Evolutionary conservation across 1,140 invertebrate species (phyloP).

Genomic region (Psilanteris sp.): DNA sequence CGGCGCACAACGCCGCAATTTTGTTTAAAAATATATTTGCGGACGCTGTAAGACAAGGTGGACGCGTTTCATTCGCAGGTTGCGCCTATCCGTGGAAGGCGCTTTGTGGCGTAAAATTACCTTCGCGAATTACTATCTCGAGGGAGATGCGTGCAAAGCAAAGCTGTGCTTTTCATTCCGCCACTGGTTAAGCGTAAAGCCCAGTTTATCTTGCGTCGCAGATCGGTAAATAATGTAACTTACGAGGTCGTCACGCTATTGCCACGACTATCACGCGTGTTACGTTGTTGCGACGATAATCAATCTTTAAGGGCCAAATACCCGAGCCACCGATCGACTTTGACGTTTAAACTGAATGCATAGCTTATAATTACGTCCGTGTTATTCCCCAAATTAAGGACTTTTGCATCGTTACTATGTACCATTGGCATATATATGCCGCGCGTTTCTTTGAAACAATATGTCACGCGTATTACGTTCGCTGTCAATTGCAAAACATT

Average conservation of each 20-base stretch:
- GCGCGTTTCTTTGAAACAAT: too few species aligned
- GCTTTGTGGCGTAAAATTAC: slow-evolving; percentile 50
- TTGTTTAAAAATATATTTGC: slow-evolving; percentile 30
- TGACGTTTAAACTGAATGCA: slow-evolving; percentile 51
- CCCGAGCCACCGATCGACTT: slow-evolving; percentile 52
- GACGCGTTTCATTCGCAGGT: slow-evolving; percentile 25
- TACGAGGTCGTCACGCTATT: slow-evolving; percentile 54
- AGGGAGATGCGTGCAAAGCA: slow-evolving; percentile 56
- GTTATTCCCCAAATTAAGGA: too few species aligned
- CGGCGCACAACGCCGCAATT: too few species aligned
- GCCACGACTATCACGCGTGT: slow-evolving; percentile 61
- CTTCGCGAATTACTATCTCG: slow-evolving; percentile 60
- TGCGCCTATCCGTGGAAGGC: slow-evolving; percentile 13
- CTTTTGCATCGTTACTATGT: too few species aligned
- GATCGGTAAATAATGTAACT: slow-evolving; percentile 64
- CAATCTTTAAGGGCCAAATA: slow-evolving; percentile 56
- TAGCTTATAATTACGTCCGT: slow-evolving; percentile 10
- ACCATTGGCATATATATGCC: too few species aligned
- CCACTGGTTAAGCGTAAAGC: slow-evolving; percentile 61
- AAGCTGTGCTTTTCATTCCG: slow-evolving; percentile 59
- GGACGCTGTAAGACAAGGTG: slow-evolving; percentile 1
- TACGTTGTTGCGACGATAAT: slow-evolving; percentile 58
- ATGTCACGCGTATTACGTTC: too few species aligned
- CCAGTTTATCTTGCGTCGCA: slow-evolving; percentile 57
- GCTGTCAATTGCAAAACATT: too few species aligned